Evolutionary conservation across 2,797 vertebrate genomes (phyloP), one percentile per base, ranked within the genome.

Genomic region (Eulemur mongoz): DNA sequence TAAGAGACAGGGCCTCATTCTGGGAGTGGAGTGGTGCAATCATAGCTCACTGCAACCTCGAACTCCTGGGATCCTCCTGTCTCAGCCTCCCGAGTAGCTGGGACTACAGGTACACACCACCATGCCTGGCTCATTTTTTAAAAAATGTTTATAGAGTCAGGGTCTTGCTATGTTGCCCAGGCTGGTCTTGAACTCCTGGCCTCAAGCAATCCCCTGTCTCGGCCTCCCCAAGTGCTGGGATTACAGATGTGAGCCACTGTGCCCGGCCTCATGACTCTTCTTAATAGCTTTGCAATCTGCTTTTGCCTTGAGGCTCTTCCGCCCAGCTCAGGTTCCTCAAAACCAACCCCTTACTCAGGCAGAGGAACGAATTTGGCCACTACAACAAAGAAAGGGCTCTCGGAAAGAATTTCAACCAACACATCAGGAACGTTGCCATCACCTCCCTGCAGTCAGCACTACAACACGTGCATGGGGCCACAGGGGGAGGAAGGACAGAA

Each of bases 391-490:
- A 38, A 54, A 76, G n/a, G 38, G 20, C 38, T 40, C 50, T 72
- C 7, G 23, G 69, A 52, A 83, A 75, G 88, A 57, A 78, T 25
- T 22, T 52, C 43, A n/a, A 3, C 32, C 30, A 30, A 4, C 30
- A 0, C 9, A 1, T 40, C 17, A 32, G 59, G 15, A 63, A 61
- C 0, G 11, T 48, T 20, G 27, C 54, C 32, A 1, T 69, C n/a
- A 0, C 45, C 23, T 86, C 17, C 52, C 65, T 27, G 3, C 35
- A 0, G 15, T 43, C 72, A 63, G 57, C 69, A 57, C 14, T 73
- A 22, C 38, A 40, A 27, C 7, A 8, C 0, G 1, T 14, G 7
- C 18, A 32, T 0, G 23, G 25, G 10, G 30, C 52, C 40, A 59
- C 2, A 35, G 3, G 8, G 40, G 4, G 18, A 35, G 32, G 73